phyloP scores from a whole-genome alignment of 2,797 vertebrate species.

The Remorina albescens region DNA sequence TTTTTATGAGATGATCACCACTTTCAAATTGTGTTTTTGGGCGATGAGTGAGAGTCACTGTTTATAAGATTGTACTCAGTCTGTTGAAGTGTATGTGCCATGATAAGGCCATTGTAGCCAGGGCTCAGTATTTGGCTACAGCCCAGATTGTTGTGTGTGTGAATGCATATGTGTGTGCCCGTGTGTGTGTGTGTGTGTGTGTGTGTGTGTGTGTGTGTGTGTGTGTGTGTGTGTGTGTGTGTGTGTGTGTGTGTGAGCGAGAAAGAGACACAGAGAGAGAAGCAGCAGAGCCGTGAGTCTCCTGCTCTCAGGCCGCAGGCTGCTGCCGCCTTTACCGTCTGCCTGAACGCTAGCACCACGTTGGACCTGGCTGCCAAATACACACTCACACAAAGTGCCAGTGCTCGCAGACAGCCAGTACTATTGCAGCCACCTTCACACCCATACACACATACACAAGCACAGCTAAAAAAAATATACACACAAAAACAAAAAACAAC shows the following conservation, averaged over 20 bases:
- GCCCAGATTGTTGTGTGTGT: conserved; percentile 48
- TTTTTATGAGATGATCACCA: conserved; percentile 48
- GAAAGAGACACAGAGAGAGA: conserved; percentile 33
- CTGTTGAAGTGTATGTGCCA: conserved; percentile 66
- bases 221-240: conserved; percentile 14
- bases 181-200: conserved; percentile 29
- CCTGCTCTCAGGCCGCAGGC: conserved; percentile 76
- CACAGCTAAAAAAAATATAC: conserved; percentile 68
- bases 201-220: conserved; percentile 25
- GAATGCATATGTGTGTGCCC: conserved; percentile 13
- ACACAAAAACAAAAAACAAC: conserved; percentile 48
- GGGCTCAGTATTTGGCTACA: conserved; percentile 69
- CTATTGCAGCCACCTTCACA: conserved; percentile 68
- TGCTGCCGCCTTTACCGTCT: conserved; percentile 76
- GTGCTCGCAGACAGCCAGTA: conserved; percentile 64
- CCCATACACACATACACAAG: conserved; percentile 63
- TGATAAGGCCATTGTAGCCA: conserved; percentile 71
- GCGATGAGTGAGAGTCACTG: conserved; percentile 49
- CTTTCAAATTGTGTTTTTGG: conserved; percentile 64
- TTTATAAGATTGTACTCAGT: conserved; percentile 67
- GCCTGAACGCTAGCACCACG: conserved; percentile 74
- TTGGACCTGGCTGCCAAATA: conserved; percentile 78
- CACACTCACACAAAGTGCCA: conserved; percentile 62
- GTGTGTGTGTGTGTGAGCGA: conserved; percentile 20
- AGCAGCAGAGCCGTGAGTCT: conserved; percentile 59